Base-by-base conservation (phyloP, 2,113 vertebrate genomes). In the Ancistrus triradiatus region DNA sequence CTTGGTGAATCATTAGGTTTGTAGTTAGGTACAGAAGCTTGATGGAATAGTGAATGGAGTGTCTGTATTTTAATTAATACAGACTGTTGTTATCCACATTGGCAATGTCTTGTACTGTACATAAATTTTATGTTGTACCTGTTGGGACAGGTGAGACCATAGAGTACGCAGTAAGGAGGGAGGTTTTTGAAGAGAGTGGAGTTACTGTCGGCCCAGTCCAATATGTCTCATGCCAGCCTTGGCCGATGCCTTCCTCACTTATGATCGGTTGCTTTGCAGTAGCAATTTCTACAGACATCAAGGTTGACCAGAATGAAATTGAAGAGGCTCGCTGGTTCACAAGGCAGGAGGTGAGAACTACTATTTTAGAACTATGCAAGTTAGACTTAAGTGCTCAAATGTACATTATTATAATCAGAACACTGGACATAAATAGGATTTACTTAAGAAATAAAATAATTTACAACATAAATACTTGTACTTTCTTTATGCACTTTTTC, bases 251-350 rank as follows among this genome's bases (percentile, higher is more conserved):
- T 1, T 98, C 93, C 57, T 94, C 84, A 35, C 87, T 98, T 57
- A 97, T 98, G 95, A 93, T 97, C 72, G 95, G 94, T 63, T 98
- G 94, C 81, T 83, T 92, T 66, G 89, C 92, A 38, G 81, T 87
- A 68, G 94, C 95, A 69, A 40, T 89, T 61, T 90, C 94, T 38
- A 93, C 92, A 25, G 88, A 90, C 88, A 92, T 98, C 87, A 90
- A 73, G 78, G 92, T 93, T 78, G 93, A 98, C 77, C 84, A 91
- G 79, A 87, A 81, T 18, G 95, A 98, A 89, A 95, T 98, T 61
- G 94, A 97, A 82, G 95, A 97, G 60, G 95, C 94, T 56, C 83
- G 78, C 15, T 98, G 95, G 94, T 98, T 98, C 82, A 85, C 89
- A 18, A 90, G 91, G 77, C 90, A 95, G 81, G 88, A 97, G 87